A percentile compares a stretch with the other conserved stretches of the same genome.
phyloP scores from a whole-genome alignment of 2,797 vertebrate genomes.

The Hafferia zeledoni region DNA sequence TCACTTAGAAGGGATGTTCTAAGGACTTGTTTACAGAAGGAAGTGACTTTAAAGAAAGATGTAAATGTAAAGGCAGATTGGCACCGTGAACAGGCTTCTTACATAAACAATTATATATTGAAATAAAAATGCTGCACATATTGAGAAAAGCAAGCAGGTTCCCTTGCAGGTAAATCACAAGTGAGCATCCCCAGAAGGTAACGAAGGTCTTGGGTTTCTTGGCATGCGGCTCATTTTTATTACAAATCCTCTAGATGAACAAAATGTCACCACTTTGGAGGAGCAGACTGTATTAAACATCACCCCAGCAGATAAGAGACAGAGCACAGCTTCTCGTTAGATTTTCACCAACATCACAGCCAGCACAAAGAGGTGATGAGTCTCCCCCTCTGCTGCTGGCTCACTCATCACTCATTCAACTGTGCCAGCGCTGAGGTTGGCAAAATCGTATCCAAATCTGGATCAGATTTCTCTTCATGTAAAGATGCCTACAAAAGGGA shows the following conservation, averaged over 20 bases:
- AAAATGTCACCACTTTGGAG: background rate
- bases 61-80: background rate
- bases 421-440: accelerated
- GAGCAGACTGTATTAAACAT: background rate
- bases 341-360: background rate
- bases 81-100: background rate
- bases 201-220: background rate
- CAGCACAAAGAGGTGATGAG: background rate
- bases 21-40: background rate
- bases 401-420: background rate
- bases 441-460: background rate
- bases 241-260: background rate
- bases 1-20: background rate
- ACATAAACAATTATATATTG: background rate
- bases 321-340: background rate
- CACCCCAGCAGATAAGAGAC: background rate
- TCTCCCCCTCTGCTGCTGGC: background rate
- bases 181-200: background rate
- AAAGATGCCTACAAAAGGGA: background rate
- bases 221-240: background rate
- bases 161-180: background rate
- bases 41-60: background rate
- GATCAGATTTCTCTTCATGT: background rate
- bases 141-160: background rate
- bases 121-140: background rate